Evolutionary conservation across 2,888 invertebrate genomes (phyloP), one percentile per base, ranked within the genome.

Genomic region (Drosophila yooni): DNA sequence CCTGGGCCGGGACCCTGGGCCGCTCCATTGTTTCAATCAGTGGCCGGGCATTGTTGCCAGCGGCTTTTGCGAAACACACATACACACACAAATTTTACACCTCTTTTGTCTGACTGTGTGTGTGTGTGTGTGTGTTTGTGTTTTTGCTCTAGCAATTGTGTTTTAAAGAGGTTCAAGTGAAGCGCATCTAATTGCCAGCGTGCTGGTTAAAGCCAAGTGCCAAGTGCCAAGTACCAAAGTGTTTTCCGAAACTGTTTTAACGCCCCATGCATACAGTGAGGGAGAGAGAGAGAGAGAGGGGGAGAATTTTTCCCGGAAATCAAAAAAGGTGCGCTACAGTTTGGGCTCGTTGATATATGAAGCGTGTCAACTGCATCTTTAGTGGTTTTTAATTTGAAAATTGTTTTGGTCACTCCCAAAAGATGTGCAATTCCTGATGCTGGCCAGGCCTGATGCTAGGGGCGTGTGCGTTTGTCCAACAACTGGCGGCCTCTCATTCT

Each of bases 161-260:
- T 89, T 86, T 89, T 89, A 89, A 89, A 89, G 88, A 88, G 88
- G 76, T 83, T 91, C 86, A 88, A 90, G 90, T 91, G 91, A 88
- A 81, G 91, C 90, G 82, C 77, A 80, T 84, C 91, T 89, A 89
- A 89, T 89, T 91, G 89, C 83, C 88, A 81, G 73, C 77, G 81
- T 78, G 84, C 87, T 79, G 52, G 76, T 54, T n/a, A 54, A 74
- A 64, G 38, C 60, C 71, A 65, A 65, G 72, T 73, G 74, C 74
- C 73, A 46, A 46, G 46, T 46, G 65, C 38, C 65, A 71, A 64
- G 51, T n/a, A 48, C 31, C 58, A 69, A 86, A 88, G 85, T 86
- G 86, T 86, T 86, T 88, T 77, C 80, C 58, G 54, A 74, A 82
- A 80, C 80, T 69, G 82, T 81, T 81, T 82, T 80, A 80, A 86